Conservation (phyloP, 2,888 invertebrate species). For the Smittia sp. region DNA sequence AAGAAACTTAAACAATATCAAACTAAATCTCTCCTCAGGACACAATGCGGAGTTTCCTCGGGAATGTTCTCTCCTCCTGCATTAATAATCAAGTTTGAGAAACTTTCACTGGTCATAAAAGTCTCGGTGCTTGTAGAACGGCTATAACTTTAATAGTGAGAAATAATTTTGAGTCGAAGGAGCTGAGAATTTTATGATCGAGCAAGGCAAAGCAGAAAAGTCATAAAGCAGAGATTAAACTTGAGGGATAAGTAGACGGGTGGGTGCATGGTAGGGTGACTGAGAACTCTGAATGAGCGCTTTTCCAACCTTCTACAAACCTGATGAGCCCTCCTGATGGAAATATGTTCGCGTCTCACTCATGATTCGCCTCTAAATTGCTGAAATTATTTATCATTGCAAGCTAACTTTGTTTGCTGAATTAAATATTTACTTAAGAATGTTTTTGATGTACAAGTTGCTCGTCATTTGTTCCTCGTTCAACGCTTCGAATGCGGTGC, state of each 20-base stretch:
- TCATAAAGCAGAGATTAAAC: slow-evolving; percentile 17
- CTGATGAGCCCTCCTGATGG: neutral
- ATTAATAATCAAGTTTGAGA: neutral
- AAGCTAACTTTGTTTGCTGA: neutral
- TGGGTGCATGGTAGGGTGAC: neutral
- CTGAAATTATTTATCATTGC: slow-evolving; percentile 8
- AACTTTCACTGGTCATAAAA: slow-evolving; percentile 20
- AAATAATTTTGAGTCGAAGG: neutral
- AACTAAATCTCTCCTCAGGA: too few relatives aligned
- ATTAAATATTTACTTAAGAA: slow-evolving; percentile 35
- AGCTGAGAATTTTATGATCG: neutral
- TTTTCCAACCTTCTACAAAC: neutral
- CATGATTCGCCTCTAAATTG: neutral
- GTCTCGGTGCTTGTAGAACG: neutral
- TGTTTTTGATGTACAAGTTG: neutral
- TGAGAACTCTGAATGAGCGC: neutral
- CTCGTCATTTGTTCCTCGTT: neutral
- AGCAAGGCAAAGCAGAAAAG: neutral
- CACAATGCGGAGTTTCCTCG: too few relatives aligned
- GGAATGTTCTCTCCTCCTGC: neutral
- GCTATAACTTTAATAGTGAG: slow-evolving; percentile 17
- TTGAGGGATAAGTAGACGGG: neutral
- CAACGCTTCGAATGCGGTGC: too few relatives aligned
- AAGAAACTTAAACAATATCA: too few relatives aligned
- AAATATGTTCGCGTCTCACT: neutral